These are phyloP conservation scores for Clytia hemisphaerica DNA, from an alignment of 30 jellyfish, hydroid and myxozoan genomes.

Conservation along the genomic window DNA sequence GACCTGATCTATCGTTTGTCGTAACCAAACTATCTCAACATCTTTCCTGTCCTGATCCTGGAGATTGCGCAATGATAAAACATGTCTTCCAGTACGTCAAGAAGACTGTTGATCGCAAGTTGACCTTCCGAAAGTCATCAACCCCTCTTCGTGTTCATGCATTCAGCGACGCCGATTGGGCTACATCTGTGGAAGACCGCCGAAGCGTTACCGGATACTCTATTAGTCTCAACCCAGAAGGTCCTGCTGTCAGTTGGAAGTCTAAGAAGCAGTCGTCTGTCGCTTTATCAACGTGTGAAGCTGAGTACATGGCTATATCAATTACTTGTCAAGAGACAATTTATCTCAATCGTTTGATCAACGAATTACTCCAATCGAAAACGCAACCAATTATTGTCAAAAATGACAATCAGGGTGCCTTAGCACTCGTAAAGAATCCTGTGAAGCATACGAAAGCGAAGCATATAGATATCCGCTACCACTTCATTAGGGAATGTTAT, in stretches of 20 bases:
- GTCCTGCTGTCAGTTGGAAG: conserved; percentile 18
- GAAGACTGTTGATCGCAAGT: conserved; percentile 15
- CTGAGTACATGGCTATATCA: conserved; percentile 9
- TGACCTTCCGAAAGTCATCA: too few relatives aligned
- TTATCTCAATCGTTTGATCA: too few relatives aligned
- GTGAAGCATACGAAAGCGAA: conserved; percentile 16
- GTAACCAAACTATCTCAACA: conserved; percentile 34
- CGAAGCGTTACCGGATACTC: conserved; percentile 38
- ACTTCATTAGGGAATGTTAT: conserved; percentile 28
- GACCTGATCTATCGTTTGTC: conserved; percentile 9
- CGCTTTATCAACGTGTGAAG: conserved; percentile 25
- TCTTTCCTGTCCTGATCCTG: background rate
- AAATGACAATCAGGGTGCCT: conserved; percentile 38
- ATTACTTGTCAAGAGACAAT: conserved; percentile 11
- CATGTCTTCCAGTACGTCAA: conserved; percentile 34
- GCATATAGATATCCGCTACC: conserved; percentile 32
- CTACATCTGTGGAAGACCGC: conserved; percentile 30
- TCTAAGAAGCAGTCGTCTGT: conserved; percentile 39
- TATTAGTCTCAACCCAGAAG: conserved; percentile 30
- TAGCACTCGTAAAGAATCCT: conserved; percentile 20
- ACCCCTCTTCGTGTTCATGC: conserved; percentile 6
- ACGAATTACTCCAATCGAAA: too few relatives aligned
- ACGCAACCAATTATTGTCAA: too few relatives aligned
- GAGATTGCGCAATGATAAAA: conserved; percentile 20
- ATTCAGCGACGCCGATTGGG: conserved; percentile 47